phyloP scores from a whole-genome alignment of 2,113 vertebrate genomes.

The Ptilonorhynchus violaceus region DNA sequence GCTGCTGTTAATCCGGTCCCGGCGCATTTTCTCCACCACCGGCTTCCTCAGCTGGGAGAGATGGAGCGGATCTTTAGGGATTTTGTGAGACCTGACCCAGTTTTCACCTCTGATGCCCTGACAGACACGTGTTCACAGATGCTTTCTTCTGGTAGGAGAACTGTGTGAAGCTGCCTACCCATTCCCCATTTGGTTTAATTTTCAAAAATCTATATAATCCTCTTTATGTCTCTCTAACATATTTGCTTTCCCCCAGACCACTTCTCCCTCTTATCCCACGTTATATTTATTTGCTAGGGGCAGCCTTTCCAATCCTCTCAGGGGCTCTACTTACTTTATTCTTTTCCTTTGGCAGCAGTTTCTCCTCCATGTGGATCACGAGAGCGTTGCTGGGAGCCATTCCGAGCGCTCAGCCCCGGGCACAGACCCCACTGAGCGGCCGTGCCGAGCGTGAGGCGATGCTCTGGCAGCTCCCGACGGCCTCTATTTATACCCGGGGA shows the following conservation, averaged over 20 bases:
- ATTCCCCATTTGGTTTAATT: not conserved
- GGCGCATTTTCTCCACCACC: slow-evolving; percentile 86
- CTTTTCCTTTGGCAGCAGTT: slow-evolving; percentile 60
- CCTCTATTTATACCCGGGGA: slow-evolving; percentile 48
- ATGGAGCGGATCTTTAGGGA: not conserved
- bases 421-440: not conserved
- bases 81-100: not conserved
- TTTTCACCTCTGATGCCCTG: not conserved
- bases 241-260: not conserved
- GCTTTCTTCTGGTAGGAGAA: not conserved
- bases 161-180: not conserved
- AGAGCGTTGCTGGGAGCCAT: slow-evolving; percentile 52
- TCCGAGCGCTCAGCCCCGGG: not conserved
- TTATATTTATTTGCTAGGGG: not conserved
- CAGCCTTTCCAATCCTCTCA: not conserved
- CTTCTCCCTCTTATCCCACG: not conserved
- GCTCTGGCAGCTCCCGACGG: not conserved
- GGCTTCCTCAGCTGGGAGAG: slow-evolving; percentile 82
- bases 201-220: not conserved
- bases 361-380: slow-evolving; percentile 27
- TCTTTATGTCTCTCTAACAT: not conserved
- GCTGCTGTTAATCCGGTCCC: slow-evolving; percentile 86
- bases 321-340: slow-evolving; percentile 51
- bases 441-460: not conserved
- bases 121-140: not conserved